Evolutionary conservation across 2,888 invertebrate genomes (phyloP).

Genomic region (Meteorus cinctellus): DNA sequence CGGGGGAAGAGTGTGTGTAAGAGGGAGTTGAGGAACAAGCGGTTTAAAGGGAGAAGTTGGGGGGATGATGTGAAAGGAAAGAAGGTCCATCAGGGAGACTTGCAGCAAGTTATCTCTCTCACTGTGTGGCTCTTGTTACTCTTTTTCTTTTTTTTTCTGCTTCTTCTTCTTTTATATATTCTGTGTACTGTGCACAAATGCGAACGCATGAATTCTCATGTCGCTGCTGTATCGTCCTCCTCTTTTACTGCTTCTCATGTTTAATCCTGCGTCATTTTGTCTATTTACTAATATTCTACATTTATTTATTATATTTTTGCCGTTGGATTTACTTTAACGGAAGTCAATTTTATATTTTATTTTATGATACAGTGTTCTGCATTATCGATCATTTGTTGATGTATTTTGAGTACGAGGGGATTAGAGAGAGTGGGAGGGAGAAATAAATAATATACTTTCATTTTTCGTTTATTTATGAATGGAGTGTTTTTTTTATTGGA

Average conservation of each 20-base stretch:
- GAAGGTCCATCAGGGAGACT: slow-evolving; percentile 57
- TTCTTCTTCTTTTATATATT: slow-evolving; percentile 19
- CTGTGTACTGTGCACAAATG: slow-evolving; percentile 49
- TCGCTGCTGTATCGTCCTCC: slow-evolving; percentile 14
- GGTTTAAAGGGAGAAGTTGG: slow-evolving; percentile 38
- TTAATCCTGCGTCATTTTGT: not conserved
- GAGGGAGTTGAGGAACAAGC: slow-evolving; percentile 15
- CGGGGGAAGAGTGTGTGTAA: slow-evolving; percentile 38
- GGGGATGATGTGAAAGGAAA: slow-evolving; percentile 60
- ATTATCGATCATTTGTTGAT: not conserved
- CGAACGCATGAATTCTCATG: slow-evolving; percentile 60
- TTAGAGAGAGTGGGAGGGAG: too few species aligned
- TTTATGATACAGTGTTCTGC: not conserved
- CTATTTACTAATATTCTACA: not conserved
- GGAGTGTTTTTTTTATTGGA: not conserved
- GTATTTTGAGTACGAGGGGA: too few species aligned
- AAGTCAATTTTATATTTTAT: not conserved
- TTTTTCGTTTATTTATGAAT: too few species aligned
- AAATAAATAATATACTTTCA: too few species aligned
- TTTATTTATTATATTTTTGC: not conserved
- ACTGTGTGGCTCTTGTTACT: slow-evolving; percentile 50
- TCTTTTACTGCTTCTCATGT: not conserved
- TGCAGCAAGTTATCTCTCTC: slow-evolving; percentile 53
- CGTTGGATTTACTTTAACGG: not conserved
- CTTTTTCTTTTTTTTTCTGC: not conserved